Conservation (phyloP, 2,888 invertebrate species). For the Chrysotoxum bicinctum region DNA sequence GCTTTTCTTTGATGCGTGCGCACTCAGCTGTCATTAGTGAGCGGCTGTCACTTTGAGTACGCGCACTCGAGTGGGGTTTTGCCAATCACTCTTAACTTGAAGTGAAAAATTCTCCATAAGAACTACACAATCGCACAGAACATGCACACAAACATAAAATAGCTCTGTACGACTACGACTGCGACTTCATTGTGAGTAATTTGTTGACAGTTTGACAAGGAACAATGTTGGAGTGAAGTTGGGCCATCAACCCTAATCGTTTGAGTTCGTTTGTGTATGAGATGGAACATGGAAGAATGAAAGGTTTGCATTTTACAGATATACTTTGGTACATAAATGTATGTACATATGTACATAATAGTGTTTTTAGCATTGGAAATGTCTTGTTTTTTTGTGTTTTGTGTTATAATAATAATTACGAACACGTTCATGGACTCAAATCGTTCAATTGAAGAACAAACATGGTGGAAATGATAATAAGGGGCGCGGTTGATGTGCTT, state of each 20-base stretch:
- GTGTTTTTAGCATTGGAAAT: slow-evolving; percentile 36
- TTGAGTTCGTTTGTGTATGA: slow-evolving; percentile 31
- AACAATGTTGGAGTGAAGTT: slow-evolving; percentile 50
- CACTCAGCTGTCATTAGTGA: slow-evolving; percentile 82
- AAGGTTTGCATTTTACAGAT: neutral
- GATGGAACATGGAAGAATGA: slow-evolving; percentile 23
- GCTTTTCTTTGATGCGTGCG: slow-evolving; percentile 72
- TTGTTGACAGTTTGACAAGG: slow-evolving; percentile 71
- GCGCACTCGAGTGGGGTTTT: slow-evolving; percentile 67
- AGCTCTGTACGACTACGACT: too few relatives aligned
- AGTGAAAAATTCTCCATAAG: slow-evolving; percentile 10
- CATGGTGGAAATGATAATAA: slow-evolving; percentile 71
- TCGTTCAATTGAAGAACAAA: slow-evolving; percentile 71
- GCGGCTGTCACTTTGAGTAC: slow-evolving; percentile 68
- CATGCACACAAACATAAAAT: neutral
- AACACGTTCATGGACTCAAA: slow-evolving; percentile 53
- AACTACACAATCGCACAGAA: neutral
- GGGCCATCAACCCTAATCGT: slow-evolving; percentile 62
- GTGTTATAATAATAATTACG: slow-evolving; percentile 35
- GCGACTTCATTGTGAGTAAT: slow-evolving; percentile 64
- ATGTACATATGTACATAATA: too few relatives aligned
- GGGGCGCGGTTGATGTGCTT: slow-evolving; percentile 69
- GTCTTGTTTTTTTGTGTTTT: slow-evolving; percentile 1
- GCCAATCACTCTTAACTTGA: slow-evolving; percentile 46
- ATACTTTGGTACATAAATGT: too few relatives aligned